Evolutionary conservation across 2,113 vertebrate genomes (phyloP).

Genomic region (Morone saxatilis): DNA sequence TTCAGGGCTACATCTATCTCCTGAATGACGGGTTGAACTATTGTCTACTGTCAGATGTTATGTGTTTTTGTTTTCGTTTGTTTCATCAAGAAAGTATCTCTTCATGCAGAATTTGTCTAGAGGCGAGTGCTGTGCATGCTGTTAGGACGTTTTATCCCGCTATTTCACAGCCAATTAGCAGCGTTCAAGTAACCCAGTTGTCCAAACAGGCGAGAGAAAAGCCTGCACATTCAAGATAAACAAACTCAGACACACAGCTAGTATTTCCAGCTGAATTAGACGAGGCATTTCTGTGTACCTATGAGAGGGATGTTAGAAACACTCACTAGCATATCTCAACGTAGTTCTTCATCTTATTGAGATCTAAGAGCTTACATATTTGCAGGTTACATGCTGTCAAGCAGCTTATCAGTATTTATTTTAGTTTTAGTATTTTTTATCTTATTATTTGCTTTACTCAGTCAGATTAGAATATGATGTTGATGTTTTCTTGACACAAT

Average conservation of each 20-base stretch:
- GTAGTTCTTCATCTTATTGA: constrained; percentile 6
- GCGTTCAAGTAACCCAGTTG: neutral
- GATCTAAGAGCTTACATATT: neutral
- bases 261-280: neutral
- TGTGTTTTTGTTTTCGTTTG: neutral
- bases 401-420: constrained; percentile 23
- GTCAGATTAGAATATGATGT: neutral
- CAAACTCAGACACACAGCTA: neutral
- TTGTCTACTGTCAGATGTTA: neutral
- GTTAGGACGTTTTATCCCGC: neutral
- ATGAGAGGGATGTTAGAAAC: neutral
- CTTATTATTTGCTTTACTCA: constrained; percentile 14
- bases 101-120: neutral
- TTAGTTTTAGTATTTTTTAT: constrained; percentile 14
- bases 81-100: neutral
- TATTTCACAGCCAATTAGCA: constrained; percentile 39
- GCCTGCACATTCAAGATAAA: neutral
- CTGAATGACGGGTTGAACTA: neutral
- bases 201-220: neutral
- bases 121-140: neutral
- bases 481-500: constrained; percentile 10
- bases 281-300: neutral
- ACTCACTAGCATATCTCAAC: neutral
- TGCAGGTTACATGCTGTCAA: neutral
- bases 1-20: neutral